Conservation (phyloP, 2,888 invertebrate genomes). For the Lithophane semibrunnea region DNA sequence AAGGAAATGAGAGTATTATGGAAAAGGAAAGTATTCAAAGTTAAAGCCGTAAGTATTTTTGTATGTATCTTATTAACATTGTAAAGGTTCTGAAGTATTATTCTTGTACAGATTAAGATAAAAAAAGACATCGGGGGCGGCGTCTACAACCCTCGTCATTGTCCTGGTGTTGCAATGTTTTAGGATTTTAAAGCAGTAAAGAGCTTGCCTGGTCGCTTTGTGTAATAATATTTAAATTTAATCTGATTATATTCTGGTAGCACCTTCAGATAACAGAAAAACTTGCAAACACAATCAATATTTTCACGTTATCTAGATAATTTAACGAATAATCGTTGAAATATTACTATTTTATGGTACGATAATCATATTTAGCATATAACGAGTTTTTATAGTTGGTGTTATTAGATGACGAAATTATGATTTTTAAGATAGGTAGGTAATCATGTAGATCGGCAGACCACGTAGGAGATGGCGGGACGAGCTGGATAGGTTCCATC, state of each 20-base stretch:
- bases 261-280: slow-evolving; percentile 44
- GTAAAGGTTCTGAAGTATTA: no score
- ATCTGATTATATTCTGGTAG: slow-evolving; percentile 45
- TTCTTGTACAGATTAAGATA: no score
- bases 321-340: slow-evolving; percentile 33
- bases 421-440: slow-evolving; percentile 23
- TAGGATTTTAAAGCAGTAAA: slow-evolving; percentile 28
- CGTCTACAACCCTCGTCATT: background rate
- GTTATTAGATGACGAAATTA: slow-evolving; percentile 25
- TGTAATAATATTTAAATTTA: slow-evolving; percentile 47
- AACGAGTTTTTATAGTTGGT: slow-evolving; percentile 17
- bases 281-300: slow-evolving; percentile 50
- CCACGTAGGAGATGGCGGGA: no score
- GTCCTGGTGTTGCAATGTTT: slow-evolving; percentile 25
- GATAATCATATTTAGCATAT: slow-evolving; percentile 23
- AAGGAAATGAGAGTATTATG: no score
- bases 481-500: no score
- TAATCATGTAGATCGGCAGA: no score
- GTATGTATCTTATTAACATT: no score
- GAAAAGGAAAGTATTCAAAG: no score
- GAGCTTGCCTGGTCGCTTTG: slow-evolving; percentile 20
- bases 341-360: slow-evolving; percentile 19
- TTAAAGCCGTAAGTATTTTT: no score
- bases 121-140: background rate
- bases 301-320: slow-evolving; percentile 42